These are phyloP conservation scores for Hydriomena furcata DNA, from an alignment of 2,888 invertebrate species.

Conservation along the genomic window DNA sequence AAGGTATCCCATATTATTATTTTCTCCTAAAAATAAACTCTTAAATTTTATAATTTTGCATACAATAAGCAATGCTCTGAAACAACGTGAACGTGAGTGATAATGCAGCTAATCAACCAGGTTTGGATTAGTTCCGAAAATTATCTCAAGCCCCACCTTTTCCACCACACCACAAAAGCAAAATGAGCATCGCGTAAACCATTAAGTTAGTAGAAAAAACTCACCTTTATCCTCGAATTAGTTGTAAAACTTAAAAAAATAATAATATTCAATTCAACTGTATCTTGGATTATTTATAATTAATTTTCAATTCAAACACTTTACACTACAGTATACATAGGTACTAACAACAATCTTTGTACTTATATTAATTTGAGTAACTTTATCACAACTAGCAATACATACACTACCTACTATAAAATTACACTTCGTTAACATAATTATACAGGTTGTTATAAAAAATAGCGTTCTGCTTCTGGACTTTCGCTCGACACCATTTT, in stretches of 20 bases:
- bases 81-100: too few species aligned
- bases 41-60: too few species aligned
- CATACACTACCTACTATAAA: slow-evolving; percentile 7
- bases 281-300: slow-evolving; percentile 15
- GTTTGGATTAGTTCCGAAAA: too few species aligned
- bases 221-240: slow-evolving; percentile 11
- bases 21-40: too few species aligned
- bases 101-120: too few species aligned
- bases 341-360: slow-evolving; percentile 20
- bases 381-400: slow-evolving; percentile 11
- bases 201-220: neutral
- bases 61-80: too few species aligned
- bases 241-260: slow-evolving; percentile 6
- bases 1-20: too few species aligned
- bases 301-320: slow-evolving; percentile 13
- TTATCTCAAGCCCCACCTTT: too few species aligned
- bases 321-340: slow-evolving; percentile 12
- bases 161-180: slow-evolving; percentile 1
- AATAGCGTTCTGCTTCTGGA: too few species aligned
- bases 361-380: slow-evolving; percentile 12
- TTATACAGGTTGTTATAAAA: too few species aligned
- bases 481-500: too few species aligned
- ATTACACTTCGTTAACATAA: neutral
- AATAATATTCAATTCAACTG: neutral
- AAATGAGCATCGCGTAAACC: neutral